These are phyloP conservation scores for Brachionus sp. DNA, from an alignment of 1,140 invertebrate species.

Conservation along the genomic window DNA sequence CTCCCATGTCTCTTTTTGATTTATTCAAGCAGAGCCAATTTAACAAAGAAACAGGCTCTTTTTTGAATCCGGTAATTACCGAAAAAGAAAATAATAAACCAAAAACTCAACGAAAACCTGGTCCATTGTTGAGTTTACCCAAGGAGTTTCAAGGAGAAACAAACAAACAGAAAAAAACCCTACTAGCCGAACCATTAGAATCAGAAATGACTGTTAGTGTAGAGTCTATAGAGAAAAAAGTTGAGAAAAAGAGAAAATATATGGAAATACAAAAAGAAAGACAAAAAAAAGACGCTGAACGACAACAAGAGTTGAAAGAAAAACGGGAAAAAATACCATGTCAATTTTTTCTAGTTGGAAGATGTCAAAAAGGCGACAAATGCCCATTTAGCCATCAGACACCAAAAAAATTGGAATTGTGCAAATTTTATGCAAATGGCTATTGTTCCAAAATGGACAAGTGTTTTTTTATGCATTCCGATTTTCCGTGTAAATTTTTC, in stretches of 20 bases:
- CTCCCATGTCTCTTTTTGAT: no score
- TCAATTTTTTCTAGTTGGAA: slow-evolving; percentile 18
- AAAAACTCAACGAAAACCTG: slow-evolving; percentile 8
- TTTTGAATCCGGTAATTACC: slow-evolving; percentile 31
- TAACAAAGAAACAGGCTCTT: not conserved
- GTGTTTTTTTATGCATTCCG: slow-evolving; percentile 90
- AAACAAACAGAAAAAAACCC: not conserved
- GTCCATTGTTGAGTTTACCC: not conserved
- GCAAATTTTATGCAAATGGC: slow-evolving; percentile 93
- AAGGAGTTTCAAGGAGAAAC: not conserved
- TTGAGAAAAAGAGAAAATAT: slow-evolving; percentile 41
- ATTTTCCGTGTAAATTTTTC: slow-evolving; percentile 95
- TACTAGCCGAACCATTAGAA: not conserved
- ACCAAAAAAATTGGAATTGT: slow-evolving; percentile 82
- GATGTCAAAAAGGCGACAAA: slow-evolving; percentile 64
- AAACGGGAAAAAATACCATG: slow-evolving; percentile 40
- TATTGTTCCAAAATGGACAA: slow-evolving; percentile 90
- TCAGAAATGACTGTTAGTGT: slow-evolving; percentile 24
- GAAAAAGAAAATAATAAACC: slow-evolving; percentile 39
- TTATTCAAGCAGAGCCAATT: slow-evolving; percentile 1
- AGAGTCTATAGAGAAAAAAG: slow-evolving; percentile 39
- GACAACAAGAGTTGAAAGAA: slow-evolving; percentile 16
- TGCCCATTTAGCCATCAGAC: slow-evolving; percentile 82
- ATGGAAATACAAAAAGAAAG: slow-evolving; percentile 28
- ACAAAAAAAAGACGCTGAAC: slow-evolving; percentile 32